Base-by-base conservation (phyloP, 2,113 vertebrate genomes). In the Rallus limicola region DNA sequence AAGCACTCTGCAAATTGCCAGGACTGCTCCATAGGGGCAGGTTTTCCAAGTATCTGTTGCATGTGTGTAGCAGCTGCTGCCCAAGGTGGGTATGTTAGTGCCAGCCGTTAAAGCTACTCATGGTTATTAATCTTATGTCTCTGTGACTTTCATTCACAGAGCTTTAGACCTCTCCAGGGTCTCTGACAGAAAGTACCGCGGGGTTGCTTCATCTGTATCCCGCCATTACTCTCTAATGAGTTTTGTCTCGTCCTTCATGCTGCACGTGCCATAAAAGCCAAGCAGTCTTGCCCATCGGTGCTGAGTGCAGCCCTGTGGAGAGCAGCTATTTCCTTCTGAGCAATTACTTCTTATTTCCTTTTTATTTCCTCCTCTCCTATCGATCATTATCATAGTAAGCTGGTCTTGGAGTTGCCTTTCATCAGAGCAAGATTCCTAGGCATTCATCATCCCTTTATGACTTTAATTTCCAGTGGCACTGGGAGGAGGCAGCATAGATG, bases 21-120 rank as follows among this genome's bases (percentile, higher is more conserved):
- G 63, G 14, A 19, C 33, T 28, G 23, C 48, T 74, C 46, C 16
- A 3, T 19, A 9, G n/a, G 19, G 20, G 40, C 36, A 76, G 56
- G 44, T 26, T 63, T 64, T 40, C 1, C 38, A 44, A 64, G 17
- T 21, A 18, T 40, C 63, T 58, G 13, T 50, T 65, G 53, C 38
- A 36, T 0, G 0, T n/a, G 42, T 60, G 4, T 44, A 50, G 16
- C 16, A 18, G 21, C 18, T 62, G 31, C 26, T 68, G 50, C 40
- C 36, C 58, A 31, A 20, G 52, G 28, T 42, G 58, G 31, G 33
- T 52, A 5, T 31, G 33, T 44, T 50, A 28, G 10, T 25, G 25
- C 34, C 29, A 46, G 25, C 38, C 9, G 3, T 24, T 72, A 67
- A 38, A 25, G 46, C 16, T 44, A 4, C 55, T 77, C 46, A 13